These are phyloP conservation scores for Lasioglossum vierecki DNA, from an alignment of 2,888 invertebrate species.

Conservation along the genomic window DNA sequence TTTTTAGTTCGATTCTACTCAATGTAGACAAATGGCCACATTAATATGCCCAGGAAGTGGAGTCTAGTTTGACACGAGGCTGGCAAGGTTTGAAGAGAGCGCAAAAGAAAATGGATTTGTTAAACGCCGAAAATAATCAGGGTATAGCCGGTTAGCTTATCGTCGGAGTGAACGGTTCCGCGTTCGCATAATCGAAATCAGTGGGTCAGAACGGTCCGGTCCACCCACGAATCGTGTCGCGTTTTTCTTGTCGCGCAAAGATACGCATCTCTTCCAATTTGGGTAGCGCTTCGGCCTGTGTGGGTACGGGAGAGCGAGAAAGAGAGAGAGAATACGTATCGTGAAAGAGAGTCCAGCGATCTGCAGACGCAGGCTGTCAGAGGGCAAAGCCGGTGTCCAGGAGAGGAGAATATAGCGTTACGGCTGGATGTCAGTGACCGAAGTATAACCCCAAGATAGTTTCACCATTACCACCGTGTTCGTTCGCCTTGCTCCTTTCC, in stretches of 20 bases:
- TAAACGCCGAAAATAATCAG: neutral
- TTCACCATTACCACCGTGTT: conserved; percentile 78
- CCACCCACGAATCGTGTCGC: conserved; percentile 8
- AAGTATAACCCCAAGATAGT: conserved; percentile 82
- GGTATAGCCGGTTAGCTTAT: neutral
- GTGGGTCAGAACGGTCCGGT: conserved; percentile 6
- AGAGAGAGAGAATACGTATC: conserved; percentile 8
- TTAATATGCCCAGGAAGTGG: no score
- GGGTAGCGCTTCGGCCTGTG: conserved; percentile 16
- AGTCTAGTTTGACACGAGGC: neutral
- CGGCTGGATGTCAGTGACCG: conserved; percentile 82
- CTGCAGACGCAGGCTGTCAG: conserved; percentile 57
- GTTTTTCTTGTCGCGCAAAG: conserved; percentile 28
- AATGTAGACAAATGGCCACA: no score
- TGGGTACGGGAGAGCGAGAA: neutral
- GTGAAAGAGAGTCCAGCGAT: conserved; percentile 41
- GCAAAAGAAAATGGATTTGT: neutral
- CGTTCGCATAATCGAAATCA: neutral
- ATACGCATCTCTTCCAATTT: conserved; percentile 27
- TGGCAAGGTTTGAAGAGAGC: neutral
- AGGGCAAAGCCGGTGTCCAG: conserved; percentile 65
- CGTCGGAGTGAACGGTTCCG: neutral
- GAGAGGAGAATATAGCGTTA: conserved; percentile 71
- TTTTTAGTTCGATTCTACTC: no score
- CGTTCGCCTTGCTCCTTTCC: conserved; percentile 55